Evolutionary conservation across 2,797 vertebrate genomes (phyloP), one percentile per base, ranked within the genome.

Genomic region (Austrolebias charrua): DNA sequence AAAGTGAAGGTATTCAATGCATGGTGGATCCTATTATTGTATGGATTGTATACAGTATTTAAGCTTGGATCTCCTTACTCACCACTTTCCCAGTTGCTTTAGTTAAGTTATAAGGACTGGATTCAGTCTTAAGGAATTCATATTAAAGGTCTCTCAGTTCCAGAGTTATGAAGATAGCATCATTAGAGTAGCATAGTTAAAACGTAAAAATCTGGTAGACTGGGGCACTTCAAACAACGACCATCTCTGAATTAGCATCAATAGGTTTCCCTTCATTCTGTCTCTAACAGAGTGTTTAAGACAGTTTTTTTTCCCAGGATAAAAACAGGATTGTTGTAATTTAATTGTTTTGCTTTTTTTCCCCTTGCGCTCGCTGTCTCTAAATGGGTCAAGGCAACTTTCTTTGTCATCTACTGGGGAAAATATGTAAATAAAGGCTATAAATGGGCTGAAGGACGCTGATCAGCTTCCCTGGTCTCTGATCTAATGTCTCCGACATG

Each of bases 311-410:
- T 83, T 80, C 83, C 71, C 83, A 71, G 75, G 76, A 80, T 80
- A 69, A 71, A 85, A 87, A 76, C 76, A 55, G 75, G 73, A 79
- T 88, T 90, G 86, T 73, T 71, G 76, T 90, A 90, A 90, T 11
- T 48, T 28, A 63, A 69, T 24, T 53, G 51, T 20, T 12, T 14
- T 40, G 13, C 53, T 11, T 40, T 44, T 63, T 35, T 2, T 35
- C 9, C 9, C 5, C 59, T 66, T 44, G 48, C 1, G 9, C 71
- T 72, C 55, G n/a, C 66, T 50, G 42, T 86, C 53, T 67, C 63
- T 86, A 89, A 89, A 89, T 83, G 81, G 88, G 82, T 78, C 85
- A 86, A 83, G 83, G 83, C 79, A 76, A 79, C 82, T 78, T 81
- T 76, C 75, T 63, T 72, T 74, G 63, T 53, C 2, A 56, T 81